Conservation (phyloP, 2,113 vertebrate genomes). For the Triplophysa tibetana region DNA sequence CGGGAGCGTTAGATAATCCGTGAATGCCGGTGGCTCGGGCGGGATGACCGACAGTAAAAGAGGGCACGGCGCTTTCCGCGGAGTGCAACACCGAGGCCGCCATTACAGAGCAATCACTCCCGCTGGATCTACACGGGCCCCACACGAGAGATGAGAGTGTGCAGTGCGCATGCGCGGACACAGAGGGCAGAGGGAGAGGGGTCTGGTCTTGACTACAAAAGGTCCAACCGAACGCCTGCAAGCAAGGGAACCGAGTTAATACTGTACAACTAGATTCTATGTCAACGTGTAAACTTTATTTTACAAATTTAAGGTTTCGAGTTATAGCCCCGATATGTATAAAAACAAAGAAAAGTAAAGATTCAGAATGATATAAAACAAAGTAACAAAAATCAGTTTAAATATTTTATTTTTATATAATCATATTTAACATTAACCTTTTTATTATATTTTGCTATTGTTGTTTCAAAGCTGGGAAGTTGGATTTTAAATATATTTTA, state of each 20-base stretch:
- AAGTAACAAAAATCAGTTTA: too few species aligned
- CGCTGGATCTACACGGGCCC: conserved; percentile 61
- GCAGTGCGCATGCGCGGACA: conserved; percentile 41
- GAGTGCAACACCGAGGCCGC: conserved; percentile 84
- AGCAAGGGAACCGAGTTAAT: not conserved
- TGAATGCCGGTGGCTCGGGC: conserved; percentile 55
- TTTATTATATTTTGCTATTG: too few species aligned
- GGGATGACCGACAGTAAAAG: conserved; percentile 61
- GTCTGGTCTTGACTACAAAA: not conserved
- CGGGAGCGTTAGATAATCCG: conserved; percentile 63
- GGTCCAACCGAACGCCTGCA: not conserved
- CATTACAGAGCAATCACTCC: conserved; percentile 80
- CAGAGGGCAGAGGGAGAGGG: conserved; percentile 12
- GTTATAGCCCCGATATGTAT: too few species aligned
- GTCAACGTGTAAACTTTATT: too few species aligned
- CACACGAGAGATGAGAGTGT: conserved; percentile 7
- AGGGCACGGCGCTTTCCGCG: conserved; percentile 74
- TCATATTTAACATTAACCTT: too few species aligned
- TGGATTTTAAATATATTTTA: too few species aligned
- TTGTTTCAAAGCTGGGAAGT: too few species aligned
- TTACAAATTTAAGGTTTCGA: too few species aligned
- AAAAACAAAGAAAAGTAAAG: too few species aligned
- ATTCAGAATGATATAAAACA: too few species aligned
- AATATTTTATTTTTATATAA: too few species aligned
- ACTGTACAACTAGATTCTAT: not conserved